A percentile compares a stretch with the other conserved stretches of the same genome.
Conservation (phyloP, 2,113 vertebrate genomes). For the Terrapene triunguis region DNA sequence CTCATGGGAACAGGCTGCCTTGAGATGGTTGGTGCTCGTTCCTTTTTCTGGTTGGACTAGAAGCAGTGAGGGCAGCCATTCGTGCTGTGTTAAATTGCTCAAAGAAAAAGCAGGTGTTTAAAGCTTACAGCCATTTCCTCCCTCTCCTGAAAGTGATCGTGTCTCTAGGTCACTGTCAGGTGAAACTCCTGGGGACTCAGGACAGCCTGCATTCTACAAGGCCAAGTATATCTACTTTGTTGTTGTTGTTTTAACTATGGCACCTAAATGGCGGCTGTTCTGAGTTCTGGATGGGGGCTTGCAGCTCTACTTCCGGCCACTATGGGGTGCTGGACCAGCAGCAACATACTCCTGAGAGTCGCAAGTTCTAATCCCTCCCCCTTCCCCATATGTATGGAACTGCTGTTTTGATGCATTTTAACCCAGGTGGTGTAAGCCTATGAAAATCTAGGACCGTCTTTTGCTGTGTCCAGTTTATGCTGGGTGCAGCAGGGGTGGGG, state of each 20-base stretch:
- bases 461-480: neutral
- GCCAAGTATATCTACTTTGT: no score
- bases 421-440: neutral
- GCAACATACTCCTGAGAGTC: rapidly evolving
- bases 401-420: neutral
- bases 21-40: neutral
- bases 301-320: rapidly evolving
- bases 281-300: neutral
- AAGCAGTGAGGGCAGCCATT: neutral
- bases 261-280: neutral
- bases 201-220: neutral
- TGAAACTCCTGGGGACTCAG: neutral
- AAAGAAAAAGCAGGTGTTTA: neutral
- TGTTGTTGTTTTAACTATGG: rapidly evolving
- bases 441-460: neutral
- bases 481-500: rapidly evolving
- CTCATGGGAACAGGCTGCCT: neutral
- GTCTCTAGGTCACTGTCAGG: neutral
- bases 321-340: neutral
- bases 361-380: neutral
- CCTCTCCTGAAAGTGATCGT: neutral
- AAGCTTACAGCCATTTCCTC: neutral
- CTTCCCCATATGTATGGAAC: neutral
- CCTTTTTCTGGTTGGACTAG: neutral
- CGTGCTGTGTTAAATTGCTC: neutral